These are phyloP conservation scores for Ptiloglossa arizonensis DNA, from an alignment of 1,140 invertebrate genomes.

Conservation along the genomic window DNA sequence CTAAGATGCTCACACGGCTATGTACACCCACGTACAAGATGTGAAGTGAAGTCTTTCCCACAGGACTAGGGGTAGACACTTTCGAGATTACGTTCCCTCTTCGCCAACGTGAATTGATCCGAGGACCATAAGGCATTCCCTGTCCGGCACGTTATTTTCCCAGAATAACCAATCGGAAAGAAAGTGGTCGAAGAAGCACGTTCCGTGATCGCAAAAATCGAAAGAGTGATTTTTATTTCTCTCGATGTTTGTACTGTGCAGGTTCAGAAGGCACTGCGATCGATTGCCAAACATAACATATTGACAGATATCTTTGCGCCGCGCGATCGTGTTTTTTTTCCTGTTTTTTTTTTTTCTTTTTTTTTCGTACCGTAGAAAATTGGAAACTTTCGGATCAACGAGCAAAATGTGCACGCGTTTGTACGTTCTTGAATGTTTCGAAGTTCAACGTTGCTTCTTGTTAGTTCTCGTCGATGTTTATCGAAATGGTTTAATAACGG, in stretches of 20 bases:
- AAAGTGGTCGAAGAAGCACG: constrained; percentile 50
- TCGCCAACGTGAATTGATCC: constrained; percentile 61
- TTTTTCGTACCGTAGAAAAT: constrained; percentile 16
- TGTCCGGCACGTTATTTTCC: constrained; percentile 62
- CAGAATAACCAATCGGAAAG: constrained; percentile 59
- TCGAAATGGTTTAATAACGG: too few species aligned
- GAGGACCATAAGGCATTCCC: constrained; percentile 62
- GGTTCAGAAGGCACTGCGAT: background rate
- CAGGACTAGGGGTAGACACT: constrained; percentile 69
- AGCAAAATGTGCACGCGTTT: background rate
- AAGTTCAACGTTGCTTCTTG: background rate
- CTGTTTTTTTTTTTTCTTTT: background rate
- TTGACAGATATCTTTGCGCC: constrained; percentile 28
- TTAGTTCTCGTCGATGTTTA: too few species aligned
- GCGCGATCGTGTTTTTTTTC: background rate
- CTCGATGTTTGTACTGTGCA: constrained; percentile 1
- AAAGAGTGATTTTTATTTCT: constrained; percentile 47
- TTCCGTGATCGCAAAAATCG: constrained; percentile 56
- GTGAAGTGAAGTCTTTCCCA: constrained; percentile 64
- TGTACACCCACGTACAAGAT: constrained; percentile 54
- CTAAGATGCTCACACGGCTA: constrained; percentile 36
- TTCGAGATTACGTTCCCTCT: constrained; percentile 73
- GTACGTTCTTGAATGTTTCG: background rate
- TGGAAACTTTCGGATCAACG: constrained; percentile 3
- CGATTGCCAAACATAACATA: constrained; percentile 37